phyloP scores from a whole-genome alignment of 2,113 vertebrate species.

The Ochotona princeps region DNA sequence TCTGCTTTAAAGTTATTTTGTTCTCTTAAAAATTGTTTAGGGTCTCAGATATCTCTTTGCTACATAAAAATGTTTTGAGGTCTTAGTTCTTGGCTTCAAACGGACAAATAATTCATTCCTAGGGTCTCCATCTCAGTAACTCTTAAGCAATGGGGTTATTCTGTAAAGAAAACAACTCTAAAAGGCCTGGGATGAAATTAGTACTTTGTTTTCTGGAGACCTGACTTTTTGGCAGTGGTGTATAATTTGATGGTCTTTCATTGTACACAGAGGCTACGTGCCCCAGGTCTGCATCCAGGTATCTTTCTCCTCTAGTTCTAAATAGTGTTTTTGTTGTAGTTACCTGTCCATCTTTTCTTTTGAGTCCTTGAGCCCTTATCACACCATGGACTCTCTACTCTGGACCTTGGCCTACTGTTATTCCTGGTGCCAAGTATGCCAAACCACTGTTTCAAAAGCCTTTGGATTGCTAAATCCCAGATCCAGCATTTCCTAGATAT shows the following conservation, averaged over 20 bases:
- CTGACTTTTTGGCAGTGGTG: not conserved
- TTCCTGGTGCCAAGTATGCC: too few relatives aligned
- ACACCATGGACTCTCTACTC: not conserved
- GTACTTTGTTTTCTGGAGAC: not conserved
- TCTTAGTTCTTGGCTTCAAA: not conserved
- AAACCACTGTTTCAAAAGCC: not conserved
- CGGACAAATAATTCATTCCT: not conserved
- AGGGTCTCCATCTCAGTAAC: not conserved
- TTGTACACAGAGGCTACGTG: not conserved
- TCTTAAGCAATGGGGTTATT: not conserved
- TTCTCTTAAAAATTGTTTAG: conserved; percentile 21
- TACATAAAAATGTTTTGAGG: not conserved
- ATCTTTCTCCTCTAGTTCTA: not conserved
- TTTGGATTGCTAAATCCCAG: not conserved
- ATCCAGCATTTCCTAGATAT: not conserved
- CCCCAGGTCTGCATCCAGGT: not conserved
- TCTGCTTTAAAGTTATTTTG: conserved; percentile 45
- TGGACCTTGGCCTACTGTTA: not conserved
- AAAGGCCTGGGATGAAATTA: not conserved
- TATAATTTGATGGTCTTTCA: not conserved
- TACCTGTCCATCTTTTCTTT: not conserved
- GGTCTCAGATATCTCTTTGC: not conserved
- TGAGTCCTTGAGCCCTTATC: not conserved
- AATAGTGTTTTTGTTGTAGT: not conserved
- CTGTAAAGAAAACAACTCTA: not conserved